These are phyloP conservation scores for Nemapogon koenigi DNA, from an alignment of 2,888 invertebrate genomes.

Conservation along the genomic window DNA sequence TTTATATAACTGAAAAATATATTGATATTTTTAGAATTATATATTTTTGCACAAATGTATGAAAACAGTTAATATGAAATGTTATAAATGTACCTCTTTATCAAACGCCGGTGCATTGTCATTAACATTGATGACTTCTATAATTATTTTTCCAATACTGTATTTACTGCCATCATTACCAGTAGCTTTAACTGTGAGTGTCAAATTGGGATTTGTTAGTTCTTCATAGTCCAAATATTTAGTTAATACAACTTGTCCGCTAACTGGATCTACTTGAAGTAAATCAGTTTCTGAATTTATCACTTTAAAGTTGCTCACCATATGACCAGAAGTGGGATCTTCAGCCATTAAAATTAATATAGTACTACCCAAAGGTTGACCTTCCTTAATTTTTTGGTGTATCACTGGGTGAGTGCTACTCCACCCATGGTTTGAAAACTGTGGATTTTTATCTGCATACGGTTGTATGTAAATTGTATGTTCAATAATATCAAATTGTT, in stretches of 20 bases:
- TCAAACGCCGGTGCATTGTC: conserved; percentile 79
- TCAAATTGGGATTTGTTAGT: conserved; percentile 64
- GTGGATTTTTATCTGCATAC: conserved; percentile 77
- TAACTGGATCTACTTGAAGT: conserved; percentile 67
- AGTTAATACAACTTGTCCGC: conserved; percentile 77
- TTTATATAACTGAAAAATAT: conserved; percentile 64
- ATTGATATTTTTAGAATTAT: background rate
- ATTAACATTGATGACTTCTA: conserved; percentile 77
- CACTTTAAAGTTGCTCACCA: conserved; percentile 67
- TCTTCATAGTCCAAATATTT: conserved; percentile 80
- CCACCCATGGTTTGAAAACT: conserved; percentile 77
- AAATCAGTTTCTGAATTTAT: conserved; percentile 61
- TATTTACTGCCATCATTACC: conserved; percentile 60
- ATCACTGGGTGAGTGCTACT: conserved; percentile 72
- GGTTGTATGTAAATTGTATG: conserved; percentile 81
- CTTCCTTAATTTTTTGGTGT: conserved; percentile 73
- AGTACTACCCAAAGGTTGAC: conserved; percentile 76
- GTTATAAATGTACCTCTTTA: conserved; percentile 50
- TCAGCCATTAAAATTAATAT: conserved; percentile 73
- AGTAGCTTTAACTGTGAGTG: conserved; percentile 63
- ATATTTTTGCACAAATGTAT: background rate
- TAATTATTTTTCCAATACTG: conserved; percentile 71
- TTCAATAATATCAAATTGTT: conserved; percentile 70
- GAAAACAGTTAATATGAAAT: background rate
- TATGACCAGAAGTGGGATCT: conserved; percentile 71